Conservation (phyloP, 2,113 vertebrate species). For the Dromiciops gliroides region DNA sequence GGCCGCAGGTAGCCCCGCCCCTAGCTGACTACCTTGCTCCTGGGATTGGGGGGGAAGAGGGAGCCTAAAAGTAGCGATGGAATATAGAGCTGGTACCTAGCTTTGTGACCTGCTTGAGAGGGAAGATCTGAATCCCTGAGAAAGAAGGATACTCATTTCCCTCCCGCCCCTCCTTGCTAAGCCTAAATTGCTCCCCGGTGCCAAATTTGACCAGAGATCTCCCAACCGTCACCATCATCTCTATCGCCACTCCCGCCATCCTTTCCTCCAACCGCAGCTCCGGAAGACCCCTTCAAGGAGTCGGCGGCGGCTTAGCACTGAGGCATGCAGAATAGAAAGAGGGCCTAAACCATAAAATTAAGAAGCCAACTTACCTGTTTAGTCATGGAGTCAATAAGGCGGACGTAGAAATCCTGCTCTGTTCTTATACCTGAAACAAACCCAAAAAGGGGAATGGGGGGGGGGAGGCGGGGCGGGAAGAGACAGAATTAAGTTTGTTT, state of each 20-base stretch:
- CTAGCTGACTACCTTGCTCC: background rate
- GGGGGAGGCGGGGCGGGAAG: background rate
- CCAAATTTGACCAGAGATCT: background rate
- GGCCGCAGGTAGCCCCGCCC: background rate
- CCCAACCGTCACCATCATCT: background rate
- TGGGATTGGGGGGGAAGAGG: background rate
- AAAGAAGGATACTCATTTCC: background rate
- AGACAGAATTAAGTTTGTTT: conserved; percentile 28
- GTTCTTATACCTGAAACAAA: conserved; percentile 90
- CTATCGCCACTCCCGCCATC: background rate
- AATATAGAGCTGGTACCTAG: background rate
- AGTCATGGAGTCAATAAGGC: conserved; percentile 98
- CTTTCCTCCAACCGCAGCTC: background rate
- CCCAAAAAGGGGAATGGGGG: background rate
- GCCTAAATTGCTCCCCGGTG: background rate
- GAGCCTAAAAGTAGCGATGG: background rate
- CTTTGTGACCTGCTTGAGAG: background rate
- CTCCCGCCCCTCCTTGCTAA: background rate
- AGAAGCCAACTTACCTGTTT: conserved; percentile 90
- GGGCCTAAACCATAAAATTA: conserved; percentile 5
- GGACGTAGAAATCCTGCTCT: conserved; percentile 97
- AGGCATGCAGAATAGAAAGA: background rate
- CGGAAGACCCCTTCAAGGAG: background rate
- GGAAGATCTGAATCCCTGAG: background rate
- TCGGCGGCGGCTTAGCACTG: background rate